A percentile compares a stretch with the other conserved stretches of the same genome.
These are phyloP conservation scores for Eira barbara DNA, from an alignment of 2,113 vertebrate genomes.

Conservation along the genomic window DNA sequence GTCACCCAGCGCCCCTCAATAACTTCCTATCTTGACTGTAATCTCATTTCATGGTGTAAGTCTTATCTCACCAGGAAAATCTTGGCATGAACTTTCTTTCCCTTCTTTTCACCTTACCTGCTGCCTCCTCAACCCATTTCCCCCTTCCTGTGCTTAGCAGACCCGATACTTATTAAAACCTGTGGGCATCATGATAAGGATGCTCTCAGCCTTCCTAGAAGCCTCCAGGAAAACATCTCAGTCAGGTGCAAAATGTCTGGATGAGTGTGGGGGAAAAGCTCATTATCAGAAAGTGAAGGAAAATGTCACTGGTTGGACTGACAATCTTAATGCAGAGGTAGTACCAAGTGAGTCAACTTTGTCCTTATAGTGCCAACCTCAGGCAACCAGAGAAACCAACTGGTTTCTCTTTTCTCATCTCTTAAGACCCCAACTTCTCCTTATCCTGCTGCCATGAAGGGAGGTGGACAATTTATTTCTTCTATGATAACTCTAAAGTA, in stretches of 20 bases:
- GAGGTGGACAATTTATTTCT: constrained; percentile 71
- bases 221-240: neutral
- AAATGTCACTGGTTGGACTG: neutral
- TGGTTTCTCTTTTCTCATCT: neutral
- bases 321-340: accelerated
- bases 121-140: neutral
- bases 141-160: neutral
- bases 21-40: neutral
- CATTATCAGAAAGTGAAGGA: neutral
- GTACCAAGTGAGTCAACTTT: neutral
- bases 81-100: neutral
- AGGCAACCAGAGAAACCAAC: neutral
- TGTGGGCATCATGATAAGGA: neutral
- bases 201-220: neutral
- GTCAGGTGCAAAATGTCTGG: neutral
- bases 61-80: neutral
- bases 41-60: neutral
- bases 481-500: constrained; percentile 55
- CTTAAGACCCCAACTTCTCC: constrained; percentile 38
- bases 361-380: neutral
- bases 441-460: constrained; percentile 48
- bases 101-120: neutral
- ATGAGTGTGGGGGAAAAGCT: neutral
- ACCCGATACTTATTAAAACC: neutral
- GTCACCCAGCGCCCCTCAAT: neutral